phyloP scores from a whole-genome alignment of 2,113 vertebrate genomes.

The Cathartes aura region DNA sequence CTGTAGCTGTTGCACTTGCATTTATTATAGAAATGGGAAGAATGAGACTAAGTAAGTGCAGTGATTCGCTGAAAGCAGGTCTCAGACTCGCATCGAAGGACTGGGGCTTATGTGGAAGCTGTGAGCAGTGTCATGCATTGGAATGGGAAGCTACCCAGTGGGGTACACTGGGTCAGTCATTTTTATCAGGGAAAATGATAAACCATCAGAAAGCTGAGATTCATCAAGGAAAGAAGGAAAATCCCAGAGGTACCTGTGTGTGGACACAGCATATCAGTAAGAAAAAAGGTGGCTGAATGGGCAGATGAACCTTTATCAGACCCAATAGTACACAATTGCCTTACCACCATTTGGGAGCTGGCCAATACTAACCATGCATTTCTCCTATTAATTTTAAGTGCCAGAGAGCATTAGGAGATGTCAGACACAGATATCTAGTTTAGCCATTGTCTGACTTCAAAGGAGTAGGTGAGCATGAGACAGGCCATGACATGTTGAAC shows the following conservation, averaged over 20 bases:
- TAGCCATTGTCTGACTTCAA: not conserved
- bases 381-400: not conserved
- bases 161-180: not conserved
- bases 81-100: fast-evolving
- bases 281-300: not conserved
- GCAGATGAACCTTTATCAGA: not conserved
- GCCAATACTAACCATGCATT: not conserved
- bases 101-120: not conserved
- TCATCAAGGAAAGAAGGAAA: not conserved
- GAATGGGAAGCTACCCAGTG: not conserved
- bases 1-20: not conserved
- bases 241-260: not conserved
- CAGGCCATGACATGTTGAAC: not conserved
- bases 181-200: not conserved
- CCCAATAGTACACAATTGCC: not conserved
- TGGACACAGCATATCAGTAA: not conserved
- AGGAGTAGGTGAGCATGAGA: not conserved
- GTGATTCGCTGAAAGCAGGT: not conserved
- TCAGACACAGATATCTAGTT: not conserved
- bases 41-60: not conserved
- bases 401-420: not conserved
- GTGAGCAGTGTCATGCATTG: not conserved
- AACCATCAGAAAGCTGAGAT: not conserved
- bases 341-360: not conserved
- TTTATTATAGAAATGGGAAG: not conserved